Conservation (phyloP, 1,140 invertebrate species). For the Drosophila dunni region DNA sequence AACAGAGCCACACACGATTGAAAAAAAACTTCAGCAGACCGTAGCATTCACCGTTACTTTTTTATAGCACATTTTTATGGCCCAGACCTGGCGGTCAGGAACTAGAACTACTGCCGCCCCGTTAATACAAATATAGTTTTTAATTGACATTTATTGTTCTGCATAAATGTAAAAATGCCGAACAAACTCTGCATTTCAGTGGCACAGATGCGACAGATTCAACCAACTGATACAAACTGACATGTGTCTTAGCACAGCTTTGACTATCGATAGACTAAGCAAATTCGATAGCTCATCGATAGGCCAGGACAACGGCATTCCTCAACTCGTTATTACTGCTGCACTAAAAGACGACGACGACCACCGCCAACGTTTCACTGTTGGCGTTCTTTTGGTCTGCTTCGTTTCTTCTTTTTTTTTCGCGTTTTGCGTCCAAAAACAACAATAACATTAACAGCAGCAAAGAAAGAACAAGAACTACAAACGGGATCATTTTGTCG, state of each 20-base stretch:
- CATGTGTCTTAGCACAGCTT: constrained; percentile 2
- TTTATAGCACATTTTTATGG: constrained; percentile 79
- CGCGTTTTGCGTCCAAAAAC: constrained; percentile 37
- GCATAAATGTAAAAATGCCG: constrained; percentile 41
- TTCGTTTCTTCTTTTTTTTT: constrained; percentile 27
- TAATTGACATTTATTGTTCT: constrained; percentile 76
- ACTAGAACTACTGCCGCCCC: constrained; percentile 25
- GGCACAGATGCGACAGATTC: neutral
- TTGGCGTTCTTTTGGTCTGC: constrained; percentile 16
- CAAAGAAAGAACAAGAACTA: constrained; percentile 41
- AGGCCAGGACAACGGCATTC: constrained; percentile 35
- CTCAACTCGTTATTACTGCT: constrained; percentile 34
- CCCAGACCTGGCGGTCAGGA: constrained; percentile 27
- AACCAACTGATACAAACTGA: constrained; percentile 1
- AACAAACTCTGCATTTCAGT: constrained; percentile 6
- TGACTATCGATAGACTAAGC: constrained; percentile 30
- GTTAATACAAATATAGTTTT: constrained; percentile 74
- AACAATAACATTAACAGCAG: constrained; percentile 33
- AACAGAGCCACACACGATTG: constrained; percentile 68
- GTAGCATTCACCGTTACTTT: constrained; percentile 78
- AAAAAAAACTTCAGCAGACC: constrained; percentile 80
- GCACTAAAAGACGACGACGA: constrained; percentile 6
- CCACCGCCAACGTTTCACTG: constrained; percentile 56
- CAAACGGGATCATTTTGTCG: constrained; percentile 62
- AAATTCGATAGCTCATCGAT: constrained; percentile 32